These are phyloP conservation scores for Junonia oenone DNA, from an alignment of 2,888 invertebrate genomes.

Conservation along the genomic window DNA sequence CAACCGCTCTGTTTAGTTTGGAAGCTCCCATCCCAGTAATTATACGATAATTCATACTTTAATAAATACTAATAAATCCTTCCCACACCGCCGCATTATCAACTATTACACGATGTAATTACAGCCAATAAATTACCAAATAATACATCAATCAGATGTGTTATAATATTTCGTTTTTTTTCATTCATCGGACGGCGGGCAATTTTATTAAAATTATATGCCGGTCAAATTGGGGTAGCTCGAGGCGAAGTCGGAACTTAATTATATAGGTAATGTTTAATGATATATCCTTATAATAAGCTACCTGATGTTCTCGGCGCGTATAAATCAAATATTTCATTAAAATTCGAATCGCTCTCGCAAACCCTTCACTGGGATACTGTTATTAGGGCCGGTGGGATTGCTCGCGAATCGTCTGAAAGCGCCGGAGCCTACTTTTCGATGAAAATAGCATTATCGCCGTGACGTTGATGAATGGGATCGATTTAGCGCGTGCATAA, in stretches of 20 bases:
- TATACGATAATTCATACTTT: slow-evolving; percentile 79
- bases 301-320: slow-evolving; percentile 71
- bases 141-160: slow-evolving; percentile 80
- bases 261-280: slow-evolving; percentile 79
- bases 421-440: slow-evolving; percentile 43
- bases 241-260: slow-evolving; percentile 66
- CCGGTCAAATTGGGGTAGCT: slow-evolving; percentile 74
- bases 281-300: slow-evolving; percentile 79
- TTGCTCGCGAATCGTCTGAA: slow-evolving; percentile 52
- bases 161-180: slow-evolving; percentile 69
- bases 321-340: slow-evolving; percentile 80
- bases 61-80: slow-evolving; percentile 79
- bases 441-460: slow-evolving; percentile 55
- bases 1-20: slow-evolving; percentile 75
- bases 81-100: slow-evolving; percentile 67
- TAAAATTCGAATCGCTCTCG: slow-evolving; percentile 63
- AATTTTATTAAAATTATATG: slow-evolving; percentile 78
- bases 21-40: slow-evolving; percentile 73
- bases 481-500: slow-evolving; percentile 38
- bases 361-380: slow-evolving; percentile 70
- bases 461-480: slow-evolving; percentile 47
- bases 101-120: slow-evolving; percentile 78
- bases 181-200: slow-evolving; percentile 59
- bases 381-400: slow-evolving; percentile 57
- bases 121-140: slow-evolving; percentile 77